Conservation (phyloP, 2,888 invertebrate species). For the Dorcus hopei region DNA sequence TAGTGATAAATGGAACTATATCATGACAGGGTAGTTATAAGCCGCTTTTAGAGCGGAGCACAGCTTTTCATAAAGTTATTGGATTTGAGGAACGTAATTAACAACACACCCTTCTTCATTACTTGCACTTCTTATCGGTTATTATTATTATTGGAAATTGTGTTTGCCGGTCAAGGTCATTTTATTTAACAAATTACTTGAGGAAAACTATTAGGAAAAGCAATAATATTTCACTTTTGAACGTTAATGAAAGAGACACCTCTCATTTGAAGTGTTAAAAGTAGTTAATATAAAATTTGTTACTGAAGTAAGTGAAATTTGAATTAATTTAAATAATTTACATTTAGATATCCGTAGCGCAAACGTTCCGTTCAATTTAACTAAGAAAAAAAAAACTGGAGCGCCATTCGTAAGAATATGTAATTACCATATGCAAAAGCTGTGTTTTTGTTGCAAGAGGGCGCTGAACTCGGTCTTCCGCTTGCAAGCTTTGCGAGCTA, state of each 20-base stretch:
- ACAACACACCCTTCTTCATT: constrained; percentile 17
- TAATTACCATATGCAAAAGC: constrained; percentile 15
- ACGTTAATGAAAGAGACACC: no score
- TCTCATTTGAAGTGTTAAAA: no score
- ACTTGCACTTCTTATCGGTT: background rate
- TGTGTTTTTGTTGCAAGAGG: constrained; percentile 10
- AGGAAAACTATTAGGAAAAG: no score
- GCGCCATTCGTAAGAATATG: background rate
- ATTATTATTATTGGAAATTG: background rate
- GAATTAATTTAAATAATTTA: background rate
- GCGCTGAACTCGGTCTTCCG: constrained; percentile 15
- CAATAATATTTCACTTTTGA: no score
- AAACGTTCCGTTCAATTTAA: background rate
- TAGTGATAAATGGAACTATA: constrained; percentile 40
- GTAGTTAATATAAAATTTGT: no score
- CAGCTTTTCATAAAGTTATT: constrained; percentile 12
- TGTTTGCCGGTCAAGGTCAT: background rate
- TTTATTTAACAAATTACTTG: no score
- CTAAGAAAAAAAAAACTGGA: background rate
- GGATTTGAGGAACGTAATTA: constrained; percentile 13
- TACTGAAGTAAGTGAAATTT: no score
- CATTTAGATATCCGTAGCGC: background rate
- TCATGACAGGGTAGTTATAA: constrained; percentile 37
- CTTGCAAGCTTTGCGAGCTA: background rate
- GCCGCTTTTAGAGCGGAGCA: constrained; percentile 22